A percentile compares a stretch with the other conserved stretches of the same genome.
These are phyloP conservation scores for Eumaeus atala DNA, from an alignment of 1,140 invertebrate species.

Conservation along the genomic window DNA sequence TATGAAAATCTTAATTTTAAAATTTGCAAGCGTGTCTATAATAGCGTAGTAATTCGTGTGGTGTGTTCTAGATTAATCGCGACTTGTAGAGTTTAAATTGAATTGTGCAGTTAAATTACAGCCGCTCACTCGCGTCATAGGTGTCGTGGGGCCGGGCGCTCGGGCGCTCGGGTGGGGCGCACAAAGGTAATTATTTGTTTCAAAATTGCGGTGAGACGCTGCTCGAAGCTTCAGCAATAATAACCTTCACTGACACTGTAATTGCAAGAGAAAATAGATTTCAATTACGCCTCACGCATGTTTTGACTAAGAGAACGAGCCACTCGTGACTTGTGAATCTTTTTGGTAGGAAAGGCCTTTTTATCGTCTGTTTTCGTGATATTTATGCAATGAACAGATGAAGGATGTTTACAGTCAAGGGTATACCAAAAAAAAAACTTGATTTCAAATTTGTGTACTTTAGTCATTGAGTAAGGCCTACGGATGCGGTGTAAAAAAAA, in stretches of 20 bases:
- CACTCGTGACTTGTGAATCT: too few species aligned
- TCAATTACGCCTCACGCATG: constrained; percentile 1
- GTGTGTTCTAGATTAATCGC: neutral
- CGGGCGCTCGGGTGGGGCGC: neutral
- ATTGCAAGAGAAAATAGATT: constrained; percentile 15
- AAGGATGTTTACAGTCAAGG: too few species aligned
- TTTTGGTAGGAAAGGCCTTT: too few species aligned
- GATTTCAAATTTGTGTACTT: too few species aligned
- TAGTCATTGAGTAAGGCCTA: too few species aligned
- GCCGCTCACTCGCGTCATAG: constrained; percentile 1
- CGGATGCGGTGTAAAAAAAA: too few species aligned
- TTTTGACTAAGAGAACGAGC: neutral
- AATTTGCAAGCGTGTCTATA: too few species aligned
- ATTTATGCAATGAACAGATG: too few species aligned
- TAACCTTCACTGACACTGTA: constrained; percentile 18
- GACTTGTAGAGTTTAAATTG: constrained; percentile 7
- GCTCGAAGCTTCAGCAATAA: constrained; percentile 4
- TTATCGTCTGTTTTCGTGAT: too few species aligned
- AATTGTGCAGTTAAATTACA: constrained; percentile 5
- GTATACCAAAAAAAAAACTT: too few species aligned
- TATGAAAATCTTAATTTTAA: too few species aligned
- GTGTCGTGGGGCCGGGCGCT: neutral
- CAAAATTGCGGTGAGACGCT: constrained; percentile 14
- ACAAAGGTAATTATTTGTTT: constrained; percentile 10
- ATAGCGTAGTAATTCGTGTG: neutral